Conservation (phyloP, 2,888 invertebrate genomes). For the Malacosoma neustria region DNA sequence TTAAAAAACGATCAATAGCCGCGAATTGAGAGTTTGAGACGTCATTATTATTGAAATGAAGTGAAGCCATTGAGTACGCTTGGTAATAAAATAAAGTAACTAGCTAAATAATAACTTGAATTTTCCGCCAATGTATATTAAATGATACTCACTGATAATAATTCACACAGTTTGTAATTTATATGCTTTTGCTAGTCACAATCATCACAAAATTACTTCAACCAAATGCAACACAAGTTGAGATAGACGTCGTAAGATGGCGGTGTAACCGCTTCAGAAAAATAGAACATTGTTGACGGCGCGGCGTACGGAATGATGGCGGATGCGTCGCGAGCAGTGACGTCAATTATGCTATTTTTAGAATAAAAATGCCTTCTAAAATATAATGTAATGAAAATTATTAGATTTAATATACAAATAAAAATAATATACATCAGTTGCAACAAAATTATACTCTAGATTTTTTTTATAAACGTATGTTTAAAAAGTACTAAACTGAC, state of each 20-base stretch:
- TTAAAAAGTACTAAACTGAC: conserved; percentile 9
- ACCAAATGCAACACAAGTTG: conserved; percentile 52
- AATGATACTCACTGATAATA: conserved; percentile 52
- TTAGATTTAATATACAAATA: too few relatives aligned
- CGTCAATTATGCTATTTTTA: neutral
- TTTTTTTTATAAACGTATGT: neutral
- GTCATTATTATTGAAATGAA: neutral
- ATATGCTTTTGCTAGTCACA: conserved; percentile 39
- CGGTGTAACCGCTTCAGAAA: conserved; percentile 32
- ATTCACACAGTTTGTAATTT: conserved; percentile 40
- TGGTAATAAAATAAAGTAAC: too few relatives aligned
- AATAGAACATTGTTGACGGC: neutral
- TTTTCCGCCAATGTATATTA: conserved; percentile 52
- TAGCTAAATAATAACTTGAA: too few relatives aligned
- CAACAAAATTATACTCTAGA: too few relatives aligned
- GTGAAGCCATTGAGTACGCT: neutral
- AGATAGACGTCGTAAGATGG: conserved; percentile 62
- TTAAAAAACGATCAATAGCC: conserved; percentile 1
- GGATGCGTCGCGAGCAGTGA: neutral
- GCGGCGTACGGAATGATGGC: neutral
- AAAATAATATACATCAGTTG: too few relatives aligned
- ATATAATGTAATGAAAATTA: neutral
- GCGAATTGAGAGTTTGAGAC: neutral
- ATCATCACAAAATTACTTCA: conserved; percentile 53
- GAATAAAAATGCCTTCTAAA: neutral